Conservation (phyloP, 2,888 invertebrate species). For the Eupelmus urozonus region DNA sequence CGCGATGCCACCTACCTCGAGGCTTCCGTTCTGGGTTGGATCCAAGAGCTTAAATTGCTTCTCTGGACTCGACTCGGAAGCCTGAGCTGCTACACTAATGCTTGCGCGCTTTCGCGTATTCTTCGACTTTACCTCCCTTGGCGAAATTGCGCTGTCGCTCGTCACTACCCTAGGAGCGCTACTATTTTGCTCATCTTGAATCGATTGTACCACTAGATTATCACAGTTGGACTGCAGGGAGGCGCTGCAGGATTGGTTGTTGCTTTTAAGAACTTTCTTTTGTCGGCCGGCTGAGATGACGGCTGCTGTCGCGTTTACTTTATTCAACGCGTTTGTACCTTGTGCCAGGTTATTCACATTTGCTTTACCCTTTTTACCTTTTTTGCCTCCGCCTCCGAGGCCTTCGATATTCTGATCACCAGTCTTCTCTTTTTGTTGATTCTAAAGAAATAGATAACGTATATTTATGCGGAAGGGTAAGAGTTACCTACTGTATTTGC, state of each 20-base stretch:
- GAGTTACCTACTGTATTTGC: no score
- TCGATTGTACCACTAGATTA: constrained; percentile 72
- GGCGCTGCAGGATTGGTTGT: constrained; percentile 68
- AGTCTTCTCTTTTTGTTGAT: constrained; percentile 72
- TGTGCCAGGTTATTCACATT: constrained; percentile 71
- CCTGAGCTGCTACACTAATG: constrained; percentile 60
- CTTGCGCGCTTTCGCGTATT: constrained; percentile 72
- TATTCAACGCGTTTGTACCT: constrained; percentile 65
- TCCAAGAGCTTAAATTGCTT: constrained; percentile 72
- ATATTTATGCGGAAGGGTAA: no score
- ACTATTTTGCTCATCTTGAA: constrained; percentile 67
- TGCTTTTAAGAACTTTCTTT: constrained; percentile 67
- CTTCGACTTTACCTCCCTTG: constrained; percentile 65
- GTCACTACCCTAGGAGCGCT: constrained; percentile 65
- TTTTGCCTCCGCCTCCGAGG: constrained; percentile 63
- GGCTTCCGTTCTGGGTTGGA: constrained; percentile 14
- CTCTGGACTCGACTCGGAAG: constrained; percentile 72
- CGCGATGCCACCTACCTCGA: no score
- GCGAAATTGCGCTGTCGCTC: constrained; percentile 62
- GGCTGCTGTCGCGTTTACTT: constrained; percentile 59
- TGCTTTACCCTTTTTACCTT: constrained; percentile 70
- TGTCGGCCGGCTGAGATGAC: constrained; percentile 65
- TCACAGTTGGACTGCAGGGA: constrained; percentile 75
- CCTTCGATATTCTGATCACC: constrained; percentile 64
- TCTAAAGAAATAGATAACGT: constrained; percentile 60